Evolutionary conservation across 1,140 invertebrate species (phyloP), one percentile per base, ranked within the genome.

Genomic region (Zophobas atratus): DNA sequence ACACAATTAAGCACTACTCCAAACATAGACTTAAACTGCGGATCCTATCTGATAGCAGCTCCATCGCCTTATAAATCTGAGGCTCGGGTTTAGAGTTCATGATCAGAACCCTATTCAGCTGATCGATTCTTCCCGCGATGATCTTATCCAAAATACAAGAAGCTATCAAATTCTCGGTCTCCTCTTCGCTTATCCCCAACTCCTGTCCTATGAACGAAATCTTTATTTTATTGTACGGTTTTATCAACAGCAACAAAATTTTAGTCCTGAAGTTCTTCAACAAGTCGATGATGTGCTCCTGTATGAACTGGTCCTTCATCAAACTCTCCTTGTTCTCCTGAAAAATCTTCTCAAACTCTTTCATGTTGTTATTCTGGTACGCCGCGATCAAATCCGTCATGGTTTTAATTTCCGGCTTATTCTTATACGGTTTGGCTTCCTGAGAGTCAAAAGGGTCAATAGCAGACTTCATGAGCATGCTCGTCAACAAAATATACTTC

Each of bases 401-500:
- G 0, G 98, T 98, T 74, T 99, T 88, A 84, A 99, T 99, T 89
- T 99, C 98, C 1, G 97, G 96, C 88, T 99, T 97, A 87, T 99
- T 99, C 88, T 98, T 99, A 85, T 99, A 99, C 0, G 98, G 98
- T 86, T 99, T 99, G 0, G 98, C 98, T 90, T 99, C 98, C 91
- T 99, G 98, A 0, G 97, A 99, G 88, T 99, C 98, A 87, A 99
- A 99, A 2, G 98, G 98, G 89, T 99, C 99, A 74, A 99, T 99
- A 34, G 96, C 97, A 2, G 98, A 99, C 87, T 98, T 98, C 96
- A 98, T 98, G 70, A 98, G 88, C 98, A 99, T 99, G 86, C 99
- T 99, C 1, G 98, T 98, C 83, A 99, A 87, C 43, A 99, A 98
- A 75, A 99, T 90, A 88, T 99, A 99, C 87, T 99, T 99, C n/a